Conservation (phyloP, 2,888 invertebrate genomes). For the Trichogramma dendrolimi region DNA sequence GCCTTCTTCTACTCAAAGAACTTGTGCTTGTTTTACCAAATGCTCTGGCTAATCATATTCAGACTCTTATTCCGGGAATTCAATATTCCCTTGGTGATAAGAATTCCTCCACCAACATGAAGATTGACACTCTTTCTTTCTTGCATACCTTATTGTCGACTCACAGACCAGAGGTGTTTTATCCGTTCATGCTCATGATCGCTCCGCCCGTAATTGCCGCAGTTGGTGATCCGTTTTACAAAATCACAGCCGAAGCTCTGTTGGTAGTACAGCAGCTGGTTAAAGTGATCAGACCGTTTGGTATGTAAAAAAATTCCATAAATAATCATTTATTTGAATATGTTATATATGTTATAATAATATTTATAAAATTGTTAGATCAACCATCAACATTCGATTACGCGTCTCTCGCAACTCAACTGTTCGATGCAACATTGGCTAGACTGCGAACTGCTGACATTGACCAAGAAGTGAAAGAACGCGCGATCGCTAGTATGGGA, state of each 20-base stretch:
- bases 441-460: constrained; percentile 91
- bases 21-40: constrained; percentile 85
- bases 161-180: constrained; percentile 75
- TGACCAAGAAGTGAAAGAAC: constrained; percentile 98
- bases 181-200: constrained; percentile 72
- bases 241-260: constrained; percentile 95
- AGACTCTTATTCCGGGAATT: constrained; percentile 82
- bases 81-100: constrained; percentile 86
- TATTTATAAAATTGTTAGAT: constrained; percentile 38
- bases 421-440: constrained; percentile 80
- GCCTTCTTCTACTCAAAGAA: constrained; percentile 86
- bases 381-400: constrained; percentile 65
- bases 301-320: constrained; percentile 45
- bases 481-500: constrained; percentile 95
- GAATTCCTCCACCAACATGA: constrained; percentile 94
- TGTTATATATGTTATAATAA: constrained; percentile 25
- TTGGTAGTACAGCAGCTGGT: constrained; percentile 90
- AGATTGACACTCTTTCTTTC: constrained; percentile 93
- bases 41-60: constrained; percentile 79
- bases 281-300: constrained; percentile 84
- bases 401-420: constrained; percentile 70
- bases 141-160: constrained; percentile 77
- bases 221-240: constrained; percentile 95
- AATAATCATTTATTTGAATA: constrained; percentile 26
- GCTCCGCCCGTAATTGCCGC: constrained; percentile 83